Conservation (phyloP, 2,113 vertebrate species). For the Phylloscopus whistleri region DNA sequence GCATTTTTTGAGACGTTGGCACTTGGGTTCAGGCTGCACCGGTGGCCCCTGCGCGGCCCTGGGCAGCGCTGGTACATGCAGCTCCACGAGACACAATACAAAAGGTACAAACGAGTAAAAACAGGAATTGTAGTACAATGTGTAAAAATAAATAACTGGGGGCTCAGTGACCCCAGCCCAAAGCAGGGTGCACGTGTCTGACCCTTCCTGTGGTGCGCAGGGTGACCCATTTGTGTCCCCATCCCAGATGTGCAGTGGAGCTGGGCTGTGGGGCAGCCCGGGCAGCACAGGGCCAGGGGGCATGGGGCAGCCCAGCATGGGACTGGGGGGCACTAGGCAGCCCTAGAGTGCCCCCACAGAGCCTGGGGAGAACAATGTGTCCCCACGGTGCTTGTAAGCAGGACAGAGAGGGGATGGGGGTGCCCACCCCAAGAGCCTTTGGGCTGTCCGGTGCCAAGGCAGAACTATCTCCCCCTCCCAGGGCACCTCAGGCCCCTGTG, state of each 20-base stretch:
- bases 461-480: background rate
- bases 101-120: slow-evolving; percentile 59
- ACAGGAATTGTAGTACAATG: slow-evolving; percentile 28
- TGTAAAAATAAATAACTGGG: slow-evolving; percentile 62
- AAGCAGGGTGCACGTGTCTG: background rate
- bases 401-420: background rate
- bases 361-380: background rate
- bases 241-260: background rate
- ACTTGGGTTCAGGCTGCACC: slow-evolving; percentile 57
- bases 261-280: background rate
- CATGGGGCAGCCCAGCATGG: background rate
- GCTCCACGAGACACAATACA: slow-evolving; percentile 51
- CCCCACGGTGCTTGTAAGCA: background rate
- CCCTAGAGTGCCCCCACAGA: background rate
- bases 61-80: slow-evolving; percentile 30
- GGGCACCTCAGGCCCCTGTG: background rate
- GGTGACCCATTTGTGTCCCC: background rate
- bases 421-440: background rate
- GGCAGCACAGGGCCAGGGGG: background rate
- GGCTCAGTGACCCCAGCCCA: background rate
- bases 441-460: background rate
- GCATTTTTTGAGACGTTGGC: slow-evolving; percentile 65
- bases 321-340: background rate
- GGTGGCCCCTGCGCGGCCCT: background rate
- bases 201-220: background rate